Evolutionary conservation across 1,140 invertebrate species (phyloP), one percentile per base, ranked within the genome.

Genomic region (Gryon sp.): DNA sequence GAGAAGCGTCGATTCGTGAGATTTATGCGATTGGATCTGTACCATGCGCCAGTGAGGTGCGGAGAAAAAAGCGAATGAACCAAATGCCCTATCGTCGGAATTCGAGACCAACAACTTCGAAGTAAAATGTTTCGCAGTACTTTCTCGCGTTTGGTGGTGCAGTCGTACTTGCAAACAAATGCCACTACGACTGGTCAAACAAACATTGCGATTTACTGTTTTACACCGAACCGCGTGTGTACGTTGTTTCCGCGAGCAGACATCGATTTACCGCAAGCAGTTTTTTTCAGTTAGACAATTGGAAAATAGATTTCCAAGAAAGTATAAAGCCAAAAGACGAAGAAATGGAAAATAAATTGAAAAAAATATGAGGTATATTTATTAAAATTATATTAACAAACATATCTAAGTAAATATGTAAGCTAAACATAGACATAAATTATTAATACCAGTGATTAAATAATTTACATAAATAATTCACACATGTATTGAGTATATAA

Each of bases 1-100:
- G 52, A 74, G 60, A 60, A 52, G 32, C 70, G 70, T 74, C 70
- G 70, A 60, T 74, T 60, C 45, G 46, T 53, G 53, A 60, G 70
- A 74, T 74, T 74, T 74, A 74, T 66, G 43, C 60, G 60, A 74
- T 38, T 66, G 45, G 36, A 60, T 65, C 60, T 38, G 48, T 30
- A 14, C 30, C 11, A 41, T 24, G 9, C 11, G 16, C 22, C 6
- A 45, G 9, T 4, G 8, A 1, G n/a, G 18, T 2, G 16, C 15
- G 0, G 48, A 26, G 30, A 53, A 34, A 38, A 46, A 38, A 32
- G 9, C 1, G 55, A 45, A 12, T 7, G 30, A 62, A 5, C 9
- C 9, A 38, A 45, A 11, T 30, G 36, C 34, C 28, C 45, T 24
- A 52, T 40, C 46, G 50, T 2, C 59, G 68, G 50, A 62, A 72